These are phyloP conservation scores for Leptinotarsa lineolata DNA, from an alignment of 1,140 invertebrate genomes.

Conservation along the genomic window DNA sequence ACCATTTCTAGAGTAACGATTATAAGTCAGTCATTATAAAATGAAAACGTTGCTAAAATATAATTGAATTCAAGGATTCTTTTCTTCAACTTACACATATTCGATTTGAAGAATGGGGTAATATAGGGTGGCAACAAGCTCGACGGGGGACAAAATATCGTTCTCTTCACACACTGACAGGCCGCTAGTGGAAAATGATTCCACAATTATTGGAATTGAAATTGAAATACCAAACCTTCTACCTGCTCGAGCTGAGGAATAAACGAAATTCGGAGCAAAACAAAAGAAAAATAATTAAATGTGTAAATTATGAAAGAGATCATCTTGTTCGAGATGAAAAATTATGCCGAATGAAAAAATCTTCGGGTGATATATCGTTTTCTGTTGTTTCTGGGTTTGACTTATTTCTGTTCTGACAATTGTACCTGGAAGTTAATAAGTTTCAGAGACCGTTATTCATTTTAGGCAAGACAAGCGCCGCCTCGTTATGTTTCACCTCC, in stretches of 20 bases:
- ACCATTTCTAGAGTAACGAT: no score
- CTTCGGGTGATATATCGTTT: constrained; percentile 23
- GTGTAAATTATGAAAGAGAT: constrained; percentile 14
- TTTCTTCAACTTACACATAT: no score
- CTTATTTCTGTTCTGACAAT: constrained; percentile 11
- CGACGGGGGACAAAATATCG: no score
- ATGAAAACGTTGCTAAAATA: no score
- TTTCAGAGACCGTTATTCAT: constrained; percentile 30
- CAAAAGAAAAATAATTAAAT: constrained; percentile 25
- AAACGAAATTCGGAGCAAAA: constrained; percentile 24
- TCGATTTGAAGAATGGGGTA: no score
- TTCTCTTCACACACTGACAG: no score
- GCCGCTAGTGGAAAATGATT: constrained; percentile 2
- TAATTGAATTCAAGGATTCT: no score
- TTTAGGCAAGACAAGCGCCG: constrained; percentile 9
- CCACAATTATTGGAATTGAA: constrained; percentile 13
- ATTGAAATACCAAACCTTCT: constrained; percentile 7
- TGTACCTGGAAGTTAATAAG: constrained; percentile 30
- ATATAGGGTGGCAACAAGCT: no score
- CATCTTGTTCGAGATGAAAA: constrained; percentile 24
- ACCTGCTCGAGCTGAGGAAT: constrained; percentile 12
- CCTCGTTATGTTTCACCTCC: neutral
- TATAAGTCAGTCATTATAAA: no score
- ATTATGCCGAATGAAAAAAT: constrained; percentile 24
- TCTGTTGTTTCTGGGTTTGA: constrained; percentile 21